Conservation (phyloP, 1,140 invertebrate genomes). For the Oryctes rhinoceros region DNA sequence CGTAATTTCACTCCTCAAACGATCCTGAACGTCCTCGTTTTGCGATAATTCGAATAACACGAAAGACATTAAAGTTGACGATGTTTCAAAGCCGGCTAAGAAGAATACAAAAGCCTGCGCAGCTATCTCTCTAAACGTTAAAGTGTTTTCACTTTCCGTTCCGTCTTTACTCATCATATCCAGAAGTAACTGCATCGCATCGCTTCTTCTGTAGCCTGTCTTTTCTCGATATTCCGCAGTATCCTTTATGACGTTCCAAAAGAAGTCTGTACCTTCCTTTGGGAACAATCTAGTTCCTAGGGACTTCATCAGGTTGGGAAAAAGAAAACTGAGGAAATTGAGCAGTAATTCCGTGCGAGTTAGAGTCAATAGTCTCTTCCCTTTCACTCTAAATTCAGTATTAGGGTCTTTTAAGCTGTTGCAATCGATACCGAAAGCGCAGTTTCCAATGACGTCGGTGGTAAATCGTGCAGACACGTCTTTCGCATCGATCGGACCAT, state of each 20-base stretch:
- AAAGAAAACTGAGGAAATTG: background rate
- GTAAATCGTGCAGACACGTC: conserved; percentile 62
- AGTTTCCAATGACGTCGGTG: conserved; percentile 66
- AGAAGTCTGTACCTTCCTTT: conserved; percentile 46
- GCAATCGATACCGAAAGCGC: conserved; percentile 67
- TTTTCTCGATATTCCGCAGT: conserved; percentile 49
- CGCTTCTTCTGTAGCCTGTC: conserved; percentile 42
- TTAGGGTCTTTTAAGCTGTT: conserved; percentile 65
- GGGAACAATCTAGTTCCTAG: conserved; percentile 38
- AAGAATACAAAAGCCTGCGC: conserved; percentile 45
- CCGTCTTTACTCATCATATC: conserved; percentile 26
- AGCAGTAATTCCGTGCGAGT: background rate
- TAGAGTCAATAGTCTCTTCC: conserved; percentile 53
- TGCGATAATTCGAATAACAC: conserved; percentile 62
- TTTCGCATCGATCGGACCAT: conserved; percentile 34
- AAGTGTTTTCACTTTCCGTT: conserved; percentile 33
- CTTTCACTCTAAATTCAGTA: conserved; percentile 63
- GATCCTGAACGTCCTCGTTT: conserved; percentile 61
- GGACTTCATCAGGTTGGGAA: conserved; percentile 32
- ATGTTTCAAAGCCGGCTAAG: conserved; percentile 64
- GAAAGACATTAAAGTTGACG: conserved; percentile 61
- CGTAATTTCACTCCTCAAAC: conserved; percentile 61
- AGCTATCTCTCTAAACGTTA: conserved; percentile 27
- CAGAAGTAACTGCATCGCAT: conserved; percentile 49
- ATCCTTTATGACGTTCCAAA: conserved; percentile 46